Percentiles rank a stretch among this genome's conserved stretches.
These are phyloP conservation scores for Catostomus latipinnis DNA, from an alignment of 2,797 vertebrate species.

Conservation along the genomic window DNA sequence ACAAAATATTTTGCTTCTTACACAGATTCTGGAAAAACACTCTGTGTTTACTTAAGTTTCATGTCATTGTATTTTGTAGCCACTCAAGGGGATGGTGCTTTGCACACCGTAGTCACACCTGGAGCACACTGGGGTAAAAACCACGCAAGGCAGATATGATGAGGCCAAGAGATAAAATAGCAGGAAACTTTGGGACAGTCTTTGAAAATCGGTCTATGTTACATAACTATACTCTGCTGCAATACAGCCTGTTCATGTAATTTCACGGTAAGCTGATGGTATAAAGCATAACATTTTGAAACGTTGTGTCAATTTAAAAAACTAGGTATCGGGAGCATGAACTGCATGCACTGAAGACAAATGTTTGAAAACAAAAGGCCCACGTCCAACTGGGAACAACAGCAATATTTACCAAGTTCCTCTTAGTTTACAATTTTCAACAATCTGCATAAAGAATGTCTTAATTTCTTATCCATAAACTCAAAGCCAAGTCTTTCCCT, in stretches of 20 bases:
- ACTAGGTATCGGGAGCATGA: not conserved
- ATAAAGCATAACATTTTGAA: not conserved
- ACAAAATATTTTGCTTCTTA: not conserved
- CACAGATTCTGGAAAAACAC: not conserved
- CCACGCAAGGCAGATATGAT: constrained; percentile 31
- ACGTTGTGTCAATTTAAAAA: not conserved
- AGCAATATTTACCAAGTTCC: not conserved
- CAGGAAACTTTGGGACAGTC: not conserved
- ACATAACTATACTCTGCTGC: not conserved
- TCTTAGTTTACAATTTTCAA: not conserved
- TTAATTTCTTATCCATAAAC: not conserved
- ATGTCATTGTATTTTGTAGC: constrained; percentile 32
- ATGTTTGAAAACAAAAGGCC: not conserved
- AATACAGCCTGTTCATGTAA: not conserved
- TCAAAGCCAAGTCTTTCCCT: not conserved
- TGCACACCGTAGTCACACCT: constrained; percentile 46
- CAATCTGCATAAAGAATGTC: not conserved
- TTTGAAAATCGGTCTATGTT: constrained; percentile 5
- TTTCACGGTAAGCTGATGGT: not conserved
- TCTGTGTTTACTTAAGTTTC: constrained; percentile 8
- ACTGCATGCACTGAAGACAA: not conserved
- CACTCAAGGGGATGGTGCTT: constrained; percentile 38
- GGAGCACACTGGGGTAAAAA: constrained; percentile 37
- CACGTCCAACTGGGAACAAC: not conserved
- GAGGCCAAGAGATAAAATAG: not conserved